phyloP scores from a whole-genome alignment of 1,140 invertebrate genomes.

The Rhagoletis zephyria region DNA sequence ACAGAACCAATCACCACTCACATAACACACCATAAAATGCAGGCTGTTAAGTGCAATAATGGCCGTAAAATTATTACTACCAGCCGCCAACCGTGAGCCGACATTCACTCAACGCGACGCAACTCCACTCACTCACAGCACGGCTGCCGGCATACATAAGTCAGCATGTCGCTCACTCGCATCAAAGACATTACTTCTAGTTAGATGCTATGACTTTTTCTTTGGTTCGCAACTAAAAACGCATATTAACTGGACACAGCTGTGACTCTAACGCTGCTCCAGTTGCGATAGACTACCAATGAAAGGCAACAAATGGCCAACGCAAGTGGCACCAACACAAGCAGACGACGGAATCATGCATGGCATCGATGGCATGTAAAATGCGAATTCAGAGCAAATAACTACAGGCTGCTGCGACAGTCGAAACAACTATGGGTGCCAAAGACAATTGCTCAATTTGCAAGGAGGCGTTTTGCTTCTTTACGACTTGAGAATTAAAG shows the following conservation, averaged over 20 bases:
- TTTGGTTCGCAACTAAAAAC: background rate
- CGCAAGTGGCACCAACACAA: background rate
- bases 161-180: background rate
- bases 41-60: slow-evolving; percentile 12
- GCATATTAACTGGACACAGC: background rate
- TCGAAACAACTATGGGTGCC: background rate
- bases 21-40: slow-evolving; percentile 13
- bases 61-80: slow-evolving; percentile 19
- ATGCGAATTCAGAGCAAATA: slow-evolving; percentile 34
- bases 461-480: slow-evolving; percentile 31
- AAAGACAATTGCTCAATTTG: slow-evolving; percentile 13
- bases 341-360: background rate
- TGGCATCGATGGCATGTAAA: background rate
- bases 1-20: slow-evolving; percentile 3
- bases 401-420: background rate
- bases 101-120: background rate
- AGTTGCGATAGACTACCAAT: background rate
- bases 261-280: background rate
- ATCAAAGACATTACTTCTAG: background rate
- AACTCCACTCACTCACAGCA: background rate
- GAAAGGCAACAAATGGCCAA: background rate
- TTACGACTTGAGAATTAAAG: background rate
- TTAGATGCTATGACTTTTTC: background rate
- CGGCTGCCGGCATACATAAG: background rate
- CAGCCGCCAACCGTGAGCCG: background rate